These are phyloP conservation scores for Ormyrus labotus DNA, from an alignment of 2,888 invertebrate species.

Conservation along the genomic window DNA sequence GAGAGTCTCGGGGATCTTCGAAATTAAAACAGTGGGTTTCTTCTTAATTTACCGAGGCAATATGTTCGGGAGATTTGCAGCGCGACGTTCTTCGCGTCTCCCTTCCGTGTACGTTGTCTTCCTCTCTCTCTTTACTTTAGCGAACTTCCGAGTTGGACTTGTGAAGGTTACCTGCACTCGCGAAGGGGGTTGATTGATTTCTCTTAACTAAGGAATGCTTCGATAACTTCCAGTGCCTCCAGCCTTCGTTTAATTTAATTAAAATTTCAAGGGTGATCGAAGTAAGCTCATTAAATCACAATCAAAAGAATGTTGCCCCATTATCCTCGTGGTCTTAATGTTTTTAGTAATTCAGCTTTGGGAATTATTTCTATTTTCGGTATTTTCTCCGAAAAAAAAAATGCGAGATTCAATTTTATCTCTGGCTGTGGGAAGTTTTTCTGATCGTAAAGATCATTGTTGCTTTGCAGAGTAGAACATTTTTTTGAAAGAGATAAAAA, in stretches of 20 bases:
- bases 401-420: no score
- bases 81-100: background rate
- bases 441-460: no score
- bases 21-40: background rate
- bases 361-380: no score
- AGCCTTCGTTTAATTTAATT: conserved; percentile 50
- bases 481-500: background rate
- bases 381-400: no score
- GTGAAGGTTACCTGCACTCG: conserved; percentile 43
- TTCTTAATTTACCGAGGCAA: background rate
- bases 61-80: conserved; percentile 23
- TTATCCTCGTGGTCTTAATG: background rate
- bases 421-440: no score
- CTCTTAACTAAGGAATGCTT: conserved; percentile 36
- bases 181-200: conserved; percentile 42
- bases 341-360: background rate
- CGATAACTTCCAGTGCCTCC: conserved; percentile 25
- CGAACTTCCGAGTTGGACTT: conserved; percentile 37
- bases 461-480: no score
- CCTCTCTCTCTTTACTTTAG: conserved; percentile 30
- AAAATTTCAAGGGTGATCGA: conserved; percentile 46
- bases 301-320: background rate
- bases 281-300: conserved; percentile 31
- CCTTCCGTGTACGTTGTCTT: conserved; percentile 33
- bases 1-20: no score